Evolutionary conservation across 1,140 invertebrate species (phyloP), one percentile per base, ranked within the genome.

Genomic region (Neodiprion virginianus): DNA sequence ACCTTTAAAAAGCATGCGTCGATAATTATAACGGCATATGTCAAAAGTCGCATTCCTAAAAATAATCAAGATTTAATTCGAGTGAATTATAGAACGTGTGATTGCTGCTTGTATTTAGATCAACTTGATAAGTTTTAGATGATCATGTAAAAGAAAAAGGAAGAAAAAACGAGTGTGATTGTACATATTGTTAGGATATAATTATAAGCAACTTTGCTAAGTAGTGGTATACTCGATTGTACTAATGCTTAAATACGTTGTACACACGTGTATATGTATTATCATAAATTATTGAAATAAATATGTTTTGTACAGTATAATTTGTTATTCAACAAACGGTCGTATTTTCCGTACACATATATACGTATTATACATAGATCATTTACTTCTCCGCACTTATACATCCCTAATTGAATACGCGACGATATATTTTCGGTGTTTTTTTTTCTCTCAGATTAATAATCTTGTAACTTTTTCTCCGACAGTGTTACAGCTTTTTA

Each of bases 271-370:
- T 81, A 77, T 85, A 76, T 74, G 84, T 84, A 82, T 82, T 74
- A 80, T 75, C 69, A 80, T 85, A 86, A 86, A 84, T 86, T 86
- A 85, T 84, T 84, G 73, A 40, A 85, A 86, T 86, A 86, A 85
- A 86, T 86, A 85, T 85, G 85, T 86, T 86, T 86, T 86, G 78
- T 86, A 86, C 83, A 86, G 82, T 82, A 84, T 61, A 17, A 61
- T 61, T 14, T 7, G 1, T 40, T 5, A 40, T 40, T 40, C 28
- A 40, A 40, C 28, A 40, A 40, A 40, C 28, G 28, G 5, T 40
- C 28, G 28, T 40, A 40, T 40, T 40, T 40, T 1, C 28, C 28
- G 28, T 40, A 40, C 5, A 5, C 28, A 40, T 40, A 40, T 40
- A 40, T 5, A 40, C 17, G 17, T 21, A 21, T 21, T 21, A 21